These are phyloP conservation scores for Micrastur ruficollis DNA, from an alignment of 2,797 vertebrate species.

Conservation along the genomic window DNA sequence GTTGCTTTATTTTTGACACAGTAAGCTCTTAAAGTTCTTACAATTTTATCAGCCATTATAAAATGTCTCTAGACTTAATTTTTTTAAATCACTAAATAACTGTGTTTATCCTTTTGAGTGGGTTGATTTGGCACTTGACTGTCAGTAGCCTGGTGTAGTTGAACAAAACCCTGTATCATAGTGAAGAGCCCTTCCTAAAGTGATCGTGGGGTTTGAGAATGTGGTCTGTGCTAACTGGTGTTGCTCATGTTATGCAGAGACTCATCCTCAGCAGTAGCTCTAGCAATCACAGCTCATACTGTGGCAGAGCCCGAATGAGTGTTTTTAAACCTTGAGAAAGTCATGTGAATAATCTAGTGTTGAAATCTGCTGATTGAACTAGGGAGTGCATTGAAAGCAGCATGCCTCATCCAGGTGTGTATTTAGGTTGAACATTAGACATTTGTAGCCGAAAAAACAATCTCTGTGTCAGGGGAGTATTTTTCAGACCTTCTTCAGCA, in stretches of 20 bases:
- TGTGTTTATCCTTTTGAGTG: background rate
- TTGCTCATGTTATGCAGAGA: background rate
- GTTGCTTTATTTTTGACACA: background rate
- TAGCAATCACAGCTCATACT: background rate
- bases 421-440: background rate
- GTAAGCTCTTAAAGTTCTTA: background rate
- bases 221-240: background rate
- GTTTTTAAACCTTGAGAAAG: background rate
- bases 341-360: fast-evolving
- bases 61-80: background rate
- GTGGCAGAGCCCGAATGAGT: background rate
- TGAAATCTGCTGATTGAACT: background rate
- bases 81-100: background rate
- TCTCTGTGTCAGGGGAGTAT: background rate
- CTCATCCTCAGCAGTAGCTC: background rate
- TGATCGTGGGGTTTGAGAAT: background rate
- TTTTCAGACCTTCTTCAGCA: background rate
- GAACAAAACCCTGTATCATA: background rate
- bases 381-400: background rate
- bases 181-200: background rate
- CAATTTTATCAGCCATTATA: background rate
- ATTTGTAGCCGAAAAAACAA: background rate
- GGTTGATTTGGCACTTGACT: background rate
- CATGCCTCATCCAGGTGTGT: background rate
- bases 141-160: background rate